A percentile compares a stretch with the other conserved stretches of the same genome.
Evolutionary conservation across 2,888 invertebrate genomes (phyloP).

Genomic region (Drosophila mercatorum): DNA sequence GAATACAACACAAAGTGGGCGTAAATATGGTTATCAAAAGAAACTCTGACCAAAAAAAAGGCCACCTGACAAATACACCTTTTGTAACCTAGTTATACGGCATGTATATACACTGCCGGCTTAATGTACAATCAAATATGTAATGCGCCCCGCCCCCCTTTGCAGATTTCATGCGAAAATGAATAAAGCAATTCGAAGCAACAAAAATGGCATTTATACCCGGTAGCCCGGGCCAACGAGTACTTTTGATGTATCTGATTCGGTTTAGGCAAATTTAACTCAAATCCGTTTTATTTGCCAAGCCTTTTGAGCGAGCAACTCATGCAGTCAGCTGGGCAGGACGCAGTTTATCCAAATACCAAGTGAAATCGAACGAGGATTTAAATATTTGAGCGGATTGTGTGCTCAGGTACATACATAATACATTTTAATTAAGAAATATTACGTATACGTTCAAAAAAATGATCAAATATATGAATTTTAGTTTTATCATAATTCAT

Average conservation of each 20-base stretch:
- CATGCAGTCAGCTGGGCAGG: background rate
- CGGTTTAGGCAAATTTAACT: slow-evolving; percentile 44
- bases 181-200: slow-evolving; percentile 19
- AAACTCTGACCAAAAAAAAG: slow-evolving; percentile 32
- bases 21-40: slow-evolving; percentile 59
- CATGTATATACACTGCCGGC: background rate
- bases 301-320: slow-evolving; percentile 4
- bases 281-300: slow-evolving; percentile 23
- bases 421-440: too few relatives aligned
- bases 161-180: slow-evolving; percentile 9
- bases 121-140: slow-evolving; percentile 51
- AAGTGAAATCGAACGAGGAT: background rate
- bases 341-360: background rate
- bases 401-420: too few relatives aligned
- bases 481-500: too few relatives aligned
- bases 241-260: slow-evolving; percentile 39
- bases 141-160: slow-evolving; percentile 38
- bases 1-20: slow-evolving; percentile 33
- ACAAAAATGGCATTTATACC: slow-evolving; percentile 19
- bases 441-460: too few relatives aligned
- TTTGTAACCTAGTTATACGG: slow-evolving; percentile 30
- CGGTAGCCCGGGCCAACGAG: slow-evolving; percentile 29
- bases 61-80: slow-evolving; percentile 38
- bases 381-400: too few relatives aligned
- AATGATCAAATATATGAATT: too few relatives aligned